These are phyloP conservation scores for Burhinus oedicnemus DNA, from an alignment of 2,113 vertebrate genomes.

Conservation along the genomic window DNA sequence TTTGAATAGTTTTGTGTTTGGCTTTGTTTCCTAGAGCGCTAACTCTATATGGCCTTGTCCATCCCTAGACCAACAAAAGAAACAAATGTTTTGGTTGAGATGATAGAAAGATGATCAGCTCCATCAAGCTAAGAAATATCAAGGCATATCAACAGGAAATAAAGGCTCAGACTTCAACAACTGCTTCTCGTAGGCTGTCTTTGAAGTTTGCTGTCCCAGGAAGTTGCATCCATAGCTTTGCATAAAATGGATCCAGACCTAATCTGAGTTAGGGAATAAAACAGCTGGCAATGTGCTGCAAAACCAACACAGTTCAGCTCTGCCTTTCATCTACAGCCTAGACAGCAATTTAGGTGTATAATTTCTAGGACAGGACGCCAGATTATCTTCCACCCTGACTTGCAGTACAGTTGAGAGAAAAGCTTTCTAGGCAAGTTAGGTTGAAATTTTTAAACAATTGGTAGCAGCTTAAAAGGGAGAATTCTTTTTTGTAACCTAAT, in stretches of 20 bases:
- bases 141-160: neutral
- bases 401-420: neutral
- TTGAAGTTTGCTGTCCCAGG: neutral
- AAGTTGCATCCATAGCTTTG: neutral
- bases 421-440: neutral
- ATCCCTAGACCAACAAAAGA: neutral
- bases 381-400: neutral
- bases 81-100: neutral
- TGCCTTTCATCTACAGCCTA: neutral
- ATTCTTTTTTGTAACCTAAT: slow-evolving; percentile 1
- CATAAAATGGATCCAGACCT: neutral
- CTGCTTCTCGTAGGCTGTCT: neutral
- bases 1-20: neutral
- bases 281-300: neutral
- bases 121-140: neutral
- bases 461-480: neutral
- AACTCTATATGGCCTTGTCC: neutral
- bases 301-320: neutral
- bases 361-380: neutral
- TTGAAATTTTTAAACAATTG: neutral
- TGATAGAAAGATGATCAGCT: neutral
- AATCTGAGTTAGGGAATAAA: neutral
- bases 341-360: neutral
- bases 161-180: neutral
- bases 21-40: neutral